A percentile compares a stretch with the other conserved stretches of the same genome.
Evolutionary conservation across 2,797 vertebrate genomes (phyloP).

Genomic region (Champsocephalus esox): DNA sequence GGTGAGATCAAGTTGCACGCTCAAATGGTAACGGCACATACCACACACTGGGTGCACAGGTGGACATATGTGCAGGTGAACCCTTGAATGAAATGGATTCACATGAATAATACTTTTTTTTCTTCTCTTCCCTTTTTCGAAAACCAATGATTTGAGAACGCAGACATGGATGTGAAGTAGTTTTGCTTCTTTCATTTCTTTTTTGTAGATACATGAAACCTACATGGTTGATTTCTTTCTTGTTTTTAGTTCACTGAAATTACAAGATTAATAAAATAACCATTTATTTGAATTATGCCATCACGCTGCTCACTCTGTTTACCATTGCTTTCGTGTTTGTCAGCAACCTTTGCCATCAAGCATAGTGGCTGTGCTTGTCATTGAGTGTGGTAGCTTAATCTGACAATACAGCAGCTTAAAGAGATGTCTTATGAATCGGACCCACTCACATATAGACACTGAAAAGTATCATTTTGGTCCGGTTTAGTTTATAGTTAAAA

Average conservation of each 20-base stretch:
- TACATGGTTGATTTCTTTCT: slow-evolving; percentile 27
- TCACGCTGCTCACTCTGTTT: slow-evolving; percentile 76
- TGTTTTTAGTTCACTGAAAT: slow-evolving; percentile 75
- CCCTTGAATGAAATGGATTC: slow-evolving; percentile 49
- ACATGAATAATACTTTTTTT: slow-evolving; percentile 29
- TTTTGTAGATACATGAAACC: slow-evolving; percentile 79
- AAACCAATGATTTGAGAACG: slow-evolving; percentile 73
- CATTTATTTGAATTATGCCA: slow-evolving; percentile 80
- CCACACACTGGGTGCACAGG: slow-evolving; percentile 61
- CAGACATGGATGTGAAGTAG: slow-evolving; percentile 77
- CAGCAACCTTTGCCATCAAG: slow-evolving; percentile 20
- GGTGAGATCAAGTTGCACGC: slow-evolving; percentile 38
- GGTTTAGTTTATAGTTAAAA: slow-evolving; percentile 7
- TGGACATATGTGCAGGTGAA: slow-evolving; percentile 66
- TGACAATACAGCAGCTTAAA: slow-evolving; percentile 9
- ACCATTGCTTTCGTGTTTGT: slow-evolving; percentile 49
- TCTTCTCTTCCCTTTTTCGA: slow-evolving; percentile 53
- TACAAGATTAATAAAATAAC: slow-evolving; percentile 81
- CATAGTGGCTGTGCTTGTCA: slow-evolving; percentile 12
- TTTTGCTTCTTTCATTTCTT: slow-evolving; percentile 49
- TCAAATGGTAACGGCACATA: slow-evolving; percentile 62
- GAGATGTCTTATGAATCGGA: slow-evolving; percentile 1
- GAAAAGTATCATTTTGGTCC: neutral
- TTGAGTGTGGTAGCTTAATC: neutral
- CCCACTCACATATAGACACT: slow-evolving; percentile 6